These are phyloP conservation scores for Tricholauxania praeusta DNA, from an alignment of 2,888 invertebrate species.

Conservation along the genomic window DNA sequence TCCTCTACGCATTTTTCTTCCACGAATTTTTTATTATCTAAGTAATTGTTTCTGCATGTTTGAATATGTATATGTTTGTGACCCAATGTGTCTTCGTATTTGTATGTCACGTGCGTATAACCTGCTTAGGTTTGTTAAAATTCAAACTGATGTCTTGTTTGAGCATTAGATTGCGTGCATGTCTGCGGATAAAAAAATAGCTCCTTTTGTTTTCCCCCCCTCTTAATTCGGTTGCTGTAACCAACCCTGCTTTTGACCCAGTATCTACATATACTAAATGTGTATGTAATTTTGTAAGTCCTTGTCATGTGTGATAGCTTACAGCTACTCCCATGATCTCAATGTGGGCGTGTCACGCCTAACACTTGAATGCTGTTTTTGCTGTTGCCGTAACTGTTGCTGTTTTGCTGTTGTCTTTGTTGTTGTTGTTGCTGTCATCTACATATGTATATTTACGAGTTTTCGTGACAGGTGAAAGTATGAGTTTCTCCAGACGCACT, in stretches of 20 bases:
- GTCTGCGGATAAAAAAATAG: neutral
- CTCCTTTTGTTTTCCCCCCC: neutral
- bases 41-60: neutral
- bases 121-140: neutral
- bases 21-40: too few species aligned
- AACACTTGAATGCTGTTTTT: neutral
- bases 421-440: too few species aligned
- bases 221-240: neutral
- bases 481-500: too few species aligned
- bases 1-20: neutral
- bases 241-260: too few species aligned
- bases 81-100: neutral
- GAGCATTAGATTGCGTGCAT: conserved; percentile 11
- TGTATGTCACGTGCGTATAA: conserved; percentile 8
- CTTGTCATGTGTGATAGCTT: too few species aligned
- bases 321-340: neutral
- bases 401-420: neutral
- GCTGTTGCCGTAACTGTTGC: conserved; percentile 1
- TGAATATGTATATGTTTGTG: conserved; percentile 3
- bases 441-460: too few species aligned
- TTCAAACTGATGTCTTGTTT: conserved; percentile 16
- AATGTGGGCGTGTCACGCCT: conserved; percentile 6
- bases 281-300: too few species aligned
- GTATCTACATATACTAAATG: too few species aligned
- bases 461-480: too few species aligned